A percentile compares a stretch with the other conserved stretches of the same genome.
These are phyloP conservation scores for Drosophila borealis DNA, from an alignment of 2,888 invertebrate species.

Conservation along the genomic window DNA sequence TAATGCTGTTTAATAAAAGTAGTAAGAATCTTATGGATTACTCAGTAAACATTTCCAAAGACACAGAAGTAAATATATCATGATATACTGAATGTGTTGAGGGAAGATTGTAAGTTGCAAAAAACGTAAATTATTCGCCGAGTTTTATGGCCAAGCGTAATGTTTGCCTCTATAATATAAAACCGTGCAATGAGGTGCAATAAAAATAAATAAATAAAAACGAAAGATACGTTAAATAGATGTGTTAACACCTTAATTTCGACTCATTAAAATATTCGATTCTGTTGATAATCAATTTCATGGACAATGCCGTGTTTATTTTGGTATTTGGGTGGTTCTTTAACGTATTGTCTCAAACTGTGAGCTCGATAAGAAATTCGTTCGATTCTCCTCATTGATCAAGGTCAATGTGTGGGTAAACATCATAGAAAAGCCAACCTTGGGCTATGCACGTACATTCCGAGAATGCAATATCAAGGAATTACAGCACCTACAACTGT, in stretches of 20 bases:
- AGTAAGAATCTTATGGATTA: not conserved
- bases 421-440: conserved; percentile 31
- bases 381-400: conserved; percentile 1
- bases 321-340: conserved; percentile 25
- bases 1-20: not conserved
- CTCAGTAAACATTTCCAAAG: not conserved
- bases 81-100: not conserved
- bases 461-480: conserved; percentile 37
- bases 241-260: conserved; percentile 41
- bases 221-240: conserved; percentile 33
- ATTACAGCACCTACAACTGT: not conserved
- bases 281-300: conserved; percentile 55
- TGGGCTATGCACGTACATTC: conserved; percentile 32
- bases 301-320: conserved; percentile 35
- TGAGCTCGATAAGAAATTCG: conserved; percentile 37
- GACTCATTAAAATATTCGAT: conserved; percentile 30
- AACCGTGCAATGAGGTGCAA: conserved; percentile 7
- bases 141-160: conserved; percentile 16
- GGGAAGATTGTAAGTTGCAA: conserved; percentile 1
- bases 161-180: conserved; percentile 28
- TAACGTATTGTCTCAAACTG: conserved; percentile 13
- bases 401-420: conserved; percentile 27
- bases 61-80: not conserved
- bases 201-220: conserved; percentile 21
- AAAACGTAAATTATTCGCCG: conserved; percentile 10